phyloP scores from a whole-genome alignment of 92 coral and sea anemone species.

The Zoanthus sociatus region DNA sequence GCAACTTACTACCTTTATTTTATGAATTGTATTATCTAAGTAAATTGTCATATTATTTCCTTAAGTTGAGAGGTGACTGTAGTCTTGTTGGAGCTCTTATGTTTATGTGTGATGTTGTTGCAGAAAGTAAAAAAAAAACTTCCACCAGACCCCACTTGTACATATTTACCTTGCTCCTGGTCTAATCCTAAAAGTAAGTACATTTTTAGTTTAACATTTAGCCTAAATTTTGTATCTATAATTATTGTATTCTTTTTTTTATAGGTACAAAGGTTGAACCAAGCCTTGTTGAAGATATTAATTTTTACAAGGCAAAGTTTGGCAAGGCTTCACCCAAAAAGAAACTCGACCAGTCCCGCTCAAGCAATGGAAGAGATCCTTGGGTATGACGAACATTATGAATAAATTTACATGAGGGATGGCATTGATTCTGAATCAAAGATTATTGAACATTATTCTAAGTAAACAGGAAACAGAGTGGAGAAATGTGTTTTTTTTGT shows the following conservation, averaged over 20 bases:
- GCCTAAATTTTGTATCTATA: background rate
- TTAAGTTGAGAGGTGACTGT: constrained; percentile 64
- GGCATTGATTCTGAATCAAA: constrained; percentile 60
- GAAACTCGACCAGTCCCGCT: constrained; percentile 57
- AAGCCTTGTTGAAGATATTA: constrained; percentile 65
- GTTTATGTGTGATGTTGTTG: constrained; percentile 66
- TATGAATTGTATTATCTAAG: background rate
- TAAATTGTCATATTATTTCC: constrained; percentile 4
- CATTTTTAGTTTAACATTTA: constrained; percentile 6
- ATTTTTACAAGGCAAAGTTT: constrained; percentile 68
- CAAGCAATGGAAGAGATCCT: constrained; percentile 65
- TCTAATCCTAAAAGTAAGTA: constrained; percentile 61
- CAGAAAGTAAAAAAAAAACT: constrained; percentile 58
- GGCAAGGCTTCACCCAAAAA: constrained; percentile 68
- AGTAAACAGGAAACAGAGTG: constrained; percentile 53
- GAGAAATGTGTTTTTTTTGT: constrained; percentile 68
- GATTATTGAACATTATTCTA: constrained; percentile 53
- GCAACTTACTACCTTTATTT: constrained; percentile 11
- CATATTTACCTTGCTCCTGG: constrained; percentile 67
- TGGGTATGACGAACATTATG: constrained; percentile 45
- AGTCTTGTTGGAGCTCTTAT: constrained; percentile 69
- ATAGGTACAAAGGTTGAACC: constrained; percentile 62
- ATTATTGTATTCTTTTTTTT: background rate
- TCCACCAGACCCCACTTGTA: constrained; percentile 72
- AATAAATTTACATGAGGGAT: constrained; percentile 60